Percentiles rank a stretch among this genome's conserved stretches.
Evolutionary conservation across 1,140 invertebrate species (phyloP).

Genomic region (Phthorimaea operculella): DNA sequence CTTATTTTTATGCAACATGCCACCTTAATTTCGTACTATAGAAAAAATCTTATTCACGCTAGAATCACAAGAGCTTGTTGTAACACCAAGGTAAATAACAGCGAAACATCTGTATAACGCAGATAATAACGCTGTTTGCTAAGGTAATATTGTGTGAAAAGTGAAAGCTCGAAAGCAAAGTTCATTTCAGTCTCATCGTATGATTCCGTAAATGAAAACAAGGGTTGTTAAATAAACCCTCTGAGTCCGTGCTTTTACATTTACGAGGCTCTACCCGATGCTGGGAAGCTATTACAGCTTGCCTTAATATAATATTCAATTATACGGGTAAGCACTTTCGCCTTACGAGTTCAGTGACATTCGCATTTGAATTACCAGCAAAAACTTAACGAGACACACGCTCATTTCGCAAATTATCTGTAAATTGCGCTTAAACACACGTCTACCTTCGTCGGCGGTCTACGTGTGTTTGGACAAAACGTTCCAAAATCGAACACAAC

Average conservation of each 20-base stretch:
- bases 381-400: constrained; percentile 20
- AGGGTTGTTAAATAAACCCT: constrained; percentile 7
- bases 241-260: constrained; percentile 25
- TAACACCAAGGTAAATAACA: too few species aligned
- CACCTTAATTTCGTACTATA: too few species aligned
- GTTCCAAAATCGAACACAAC: constrained; percentile 41
- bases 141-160: neutral
- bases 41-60: too few species aligned
- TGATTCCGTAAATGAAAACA: neutral
- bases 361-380: constrained; percentile 26
- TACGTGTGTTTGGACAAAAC: constrained; percentile 24
- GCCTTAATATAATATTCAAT: constrained; percentile 43
- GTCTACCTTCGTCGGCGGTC: constrained; percentile 26
- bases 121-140: neutral
- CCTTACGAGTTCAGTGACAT: constrained; percentile 31
- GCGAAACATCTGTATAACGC: neutral
- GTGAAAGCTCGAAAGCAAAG: constrained; percentile 5
- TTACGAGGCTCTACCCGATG: constrained; percentile 23
- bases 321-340: constrained; percentile 32
- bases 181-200: constrained; percentile 11
- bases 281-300: constrained; percentile 13
- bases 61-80: too few species aligned
- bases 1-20: too few species aligned
- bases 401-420: constrained; percentile 33
- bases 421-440: constrained; percentile 39